Conservation (phyloP, 2,888 invertebrate species). For the Eugnorisma glareosa region DNA sequence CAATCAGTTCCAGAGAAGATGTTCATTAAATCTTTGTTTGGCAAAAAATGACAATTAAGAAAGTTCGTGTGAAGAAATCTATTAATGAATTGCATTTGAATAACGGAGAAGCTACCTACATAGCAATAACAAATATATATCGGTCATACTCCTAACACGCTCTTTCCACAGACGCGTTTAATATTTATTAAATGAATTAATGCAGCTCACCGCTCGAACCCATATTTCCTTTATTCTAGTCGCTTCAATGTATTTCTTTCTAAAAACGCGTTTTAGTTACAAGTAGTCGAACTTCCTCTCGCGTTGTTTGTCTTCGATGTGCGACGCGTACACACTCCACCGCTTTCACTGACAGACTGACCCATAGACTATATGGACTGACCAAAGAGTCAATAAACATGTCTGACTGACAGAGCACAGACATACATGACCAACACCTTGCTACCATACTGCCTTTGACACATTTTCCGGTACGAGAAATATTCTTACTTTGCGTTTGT, state of each 20-base stretch:
- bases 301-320: constrained; percentile 7
- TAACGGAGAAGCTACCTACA: constrained; percentile 41
- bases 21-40: background rate
- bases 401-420: no score
- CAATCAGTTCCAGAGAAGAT: background rate
- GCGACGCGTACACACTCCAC: background rate
- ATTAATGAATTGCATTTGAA: background rate
- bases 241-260: constrained; percentile 13
- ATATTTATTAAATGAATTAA: constrained; percentile 6
- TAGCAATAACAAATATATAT: constrained; percentile 41
- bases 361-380: background rate
- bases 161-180: background rate
- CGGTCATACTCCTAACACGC: constrained; percentile 23
- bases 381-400: background rate
- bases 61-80: background rate
- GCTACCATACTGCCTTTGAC: no score
- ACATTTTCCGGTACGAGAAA: no score
- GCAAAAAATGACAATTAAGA: background rate
- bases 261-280: constrained; percentile 5
- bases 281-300: constrained; percentile 49
- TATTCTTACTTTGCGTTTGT: no score
- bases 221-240: constrained; percentile 41
- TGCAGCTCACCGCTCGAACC: constrained; percentile 51
- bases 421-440: no score
- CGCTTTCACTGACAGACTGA: constrained; percentile 44